Evolutionary conservation across 2,888 invertebrate genomes (phyloP), one percentile per base, ranked within the genome.

Genomic region (Caenorhabditis japonica): DNA sequence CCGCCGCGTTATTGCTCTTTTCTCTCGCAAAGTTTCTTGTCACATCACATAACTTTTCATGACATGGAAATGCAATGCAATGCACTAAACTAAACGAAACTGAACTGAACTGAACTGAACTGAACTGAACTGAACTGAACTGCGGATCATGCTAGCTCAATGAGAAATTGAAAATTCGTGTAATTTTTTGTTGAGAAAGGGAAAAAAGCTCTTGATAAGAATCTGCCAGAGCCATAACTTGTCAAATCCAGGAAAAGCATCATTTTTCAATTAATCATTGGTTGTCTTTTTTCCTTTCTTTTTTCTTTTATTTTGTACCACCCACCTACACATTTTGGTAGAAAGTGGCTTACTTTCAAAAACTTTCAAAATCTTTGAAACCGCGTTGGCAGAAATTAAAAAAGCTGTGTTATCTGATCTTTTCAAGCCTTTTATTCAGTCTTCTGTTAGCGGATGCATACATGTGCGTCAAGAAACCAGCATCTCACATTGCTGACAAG

Each of bases 361-460:
- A 64, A 55, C 47, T 64, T 64, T 56, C 13, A 38, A 49, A 64
- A 49, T 43, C 43, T 56, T 43, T 66, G 44, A 49, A 64, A 55
- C n/a, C 30, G 64, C 64, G 46, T 46, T 64, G 62, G 64, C 56
- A 56, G 56, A 66, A 66, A 66, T 66, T 66, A 56, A 60, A 60
- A 66, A 56, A 36, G 56, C 43, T 27, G 47, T 71, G 71, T 71
- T 71, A 71, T 71, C 71, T 71, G 71, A 71, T 71, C 71, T 62
- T 62, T 71, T 62, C 46, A 56, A 55, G 56, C 38, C 49, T 61
- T 61, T 56, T 55, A 60, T 61, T 61, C 70, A 60, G 61, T 52
- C 56, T 61, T 70, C 70, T 70, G 61, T 70, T 52, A 70, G 53
- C 66, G 66, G 66, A 66, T 66, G 66, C 56, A 56, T 66, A 56